A percentile compares a stretch with the other conserved stretches of the same genome.
These are phyloP conservation scores for Hippopotamyrus pictus DNA, from an alignment of 2,797 vertebrate genomes.

Conservation along the genomic window DNA sequence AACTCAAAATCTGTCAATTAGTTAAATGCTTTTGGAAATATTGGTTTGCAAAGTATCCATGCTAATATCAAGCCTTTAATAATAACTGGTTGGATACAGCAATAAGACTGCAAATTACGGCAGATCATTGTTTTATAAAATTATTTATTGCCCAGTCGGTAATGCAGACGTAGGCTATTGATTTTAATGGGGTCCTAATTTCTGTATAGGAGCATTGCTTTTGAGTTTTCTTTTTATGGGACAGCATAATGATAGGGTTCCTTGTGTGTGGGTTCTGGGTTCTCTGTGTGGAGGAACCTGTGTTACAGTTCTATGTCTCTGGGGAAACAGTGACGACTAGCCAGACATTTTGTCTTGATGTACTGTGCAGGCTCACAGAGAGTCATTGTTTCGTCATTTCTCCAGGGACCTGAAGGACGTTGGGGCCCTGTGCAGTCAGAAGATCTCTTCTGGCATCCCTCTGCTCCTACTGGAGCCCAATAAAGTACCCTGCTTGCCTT, in stretches of 20 bases:
- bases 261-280: not conserved
- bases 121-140: not conserved
- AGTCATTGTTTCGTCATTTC: not conserved
- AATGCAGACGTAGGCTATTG: not conserved
- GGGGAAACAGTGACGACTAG: conserved; percentile 14
- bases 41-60: not conserved
- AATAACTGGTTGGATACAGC: not conserved
- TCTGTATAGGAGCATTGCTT: conserved; percentile 37
- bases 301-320: not conserved
- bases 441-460: conserved; percentile 13
- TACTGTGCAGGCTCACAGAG: not conserved
- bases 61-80: not conserved
- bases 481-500: not conserved
- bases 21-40: not conserved
- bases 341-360: not conserved
- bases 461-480: not conserved
- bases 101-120: not conserved
- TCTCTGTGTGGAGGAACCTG: not conserved
- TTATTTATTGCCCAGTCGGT: not conserved
- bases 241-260: not conserved
- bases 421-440: not conserved
- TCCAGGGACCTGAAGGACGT: not conserved
- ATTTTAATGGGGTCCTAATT: not conserved
- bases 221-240: not conserved
- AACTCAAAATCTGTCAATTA: not conserved